A percentile compares a stretch with the other conserved stretches of the same genome.
Evolutionary conservation across 1,140 invertebrate species (phyloP).

Genomic region (Leptestheria dahalacensis): DNA sequence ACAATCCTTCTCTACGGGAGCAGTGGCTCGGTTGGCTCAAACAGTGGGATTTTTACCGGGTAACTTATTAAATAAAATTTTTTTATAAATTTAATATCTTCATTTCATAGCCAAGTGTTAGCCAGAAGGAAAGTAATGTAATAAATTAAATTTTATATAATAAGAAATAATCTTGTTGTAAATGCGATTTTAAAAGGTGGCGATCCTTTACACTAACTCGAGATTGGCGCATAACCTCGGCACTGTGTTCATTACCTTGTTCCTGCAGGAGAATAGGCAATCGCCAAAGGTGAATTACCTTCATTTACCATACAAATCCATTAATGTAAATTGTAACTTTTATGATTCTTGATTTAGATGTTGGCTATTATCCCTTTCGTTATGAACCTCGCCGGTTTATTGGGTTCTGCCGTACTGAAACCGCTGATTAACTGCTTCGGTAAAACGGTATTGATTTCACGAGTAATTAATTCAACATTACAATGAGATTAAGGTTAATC

Average conservation of each 20-base stretch:
- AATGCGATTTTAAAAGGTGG: slow-evolving; percentile 39
- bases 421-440: slow-evolving; percentile 47
- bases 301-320: neutral
- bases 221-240: slow-evolving; percentile 76
- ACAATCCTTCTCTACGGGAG: neutral
- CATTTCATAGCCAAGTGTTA: neutral
- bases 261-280: slow-evolving; percentile 62
- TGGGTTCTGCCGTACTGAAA: slow-evolving; percentile 53
- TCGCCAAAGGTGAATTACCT: slow-evolving; percentile 42
- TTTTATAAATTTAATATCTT: neutral
- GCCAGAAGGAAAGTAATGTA: neutral
- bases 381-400: slow-evolving; percentile 70
- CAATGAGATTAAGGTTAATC: too few species aligned
- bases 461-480: too few species aligned
- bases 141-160: neutral
- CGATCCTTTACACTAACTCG: slow-evolving; percentile 72
- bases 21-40: slow-evolving; percentile 14
- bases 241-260: slow-evolving; percentile 80
- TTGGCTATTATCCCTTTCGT: slow-evolving; percentile 72
- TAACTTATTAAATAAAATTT: neutral
- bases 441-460: slow-evolving; percentile 41
- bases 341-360: slow-evolving; percentile 5
- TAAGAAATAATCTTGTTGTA: neutral
- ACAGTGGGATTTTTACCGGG: slow-evolving; percentile 13
- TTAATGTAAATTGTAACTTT: neutral